A percentile compares a stretch with the other conserved stretches of the same genome.
Conservation (phyloP, 2,888 invertebrate genomes). For the Ophonus ardosiacus region DNA sequence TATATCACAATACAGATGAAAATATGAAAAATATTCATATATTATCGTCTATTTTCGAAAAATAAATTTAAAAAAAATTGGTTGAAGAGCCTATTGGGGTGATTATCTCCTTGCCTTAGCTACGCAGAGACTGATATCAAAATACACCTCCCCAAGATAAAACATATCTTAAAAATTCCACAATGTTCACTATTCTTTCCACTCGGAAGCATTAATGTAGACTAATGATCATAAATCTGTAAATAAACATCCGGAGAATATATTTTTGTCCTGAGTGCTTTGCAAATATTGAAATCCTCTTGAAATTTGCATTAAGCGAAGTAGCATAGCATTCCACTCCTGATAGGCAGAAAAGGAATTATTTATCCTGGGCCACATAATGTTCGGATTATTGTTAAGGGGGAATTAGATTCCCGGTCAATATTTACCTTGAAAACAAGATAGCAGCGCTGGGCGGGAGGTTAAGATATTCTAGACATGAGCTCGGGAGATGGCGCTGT, state of each 20-base stretch:
- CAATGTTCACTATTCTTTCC: no score
- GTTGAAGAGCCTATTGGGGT: no score
- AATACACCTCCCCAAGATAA: no score
- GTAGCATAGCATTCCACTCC: background rate
- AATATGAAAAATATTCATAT: no score
- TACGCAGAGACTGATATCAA: no score
- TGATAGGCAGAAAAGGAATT: background rate
- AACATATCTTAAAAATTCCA: no score
- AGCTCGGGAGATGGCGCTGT: background rate
- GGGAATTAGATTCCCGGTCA: slow-evolving; percentile 40
- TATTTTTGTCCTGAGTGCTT: background rate
- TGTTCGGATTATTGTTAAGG: slow-evolving; percentile 37
- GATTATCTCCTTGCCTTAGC: no score
- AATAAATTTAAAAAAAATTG: no score
- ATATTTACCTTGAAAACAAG: slow-evolving; percentile 53
- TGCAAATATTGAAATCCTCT: background rate
- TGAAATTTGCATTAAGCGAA: background rate
- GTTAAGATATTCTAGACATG: slow-evolving; percentile 52
- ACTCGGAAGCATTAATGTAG: no score
- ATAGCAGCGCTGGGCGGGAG: background rate
- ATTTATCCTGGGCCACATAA: slow-evolving; percentile 19
- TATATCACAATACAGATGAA: no score
- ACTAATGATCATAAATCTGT: background rate
- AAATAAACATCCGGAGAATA: background rate
- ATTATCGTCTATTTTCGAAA: no score